Evolutionary conservation across 2,113 vertebrate genomes (phyloP), one percentile per base, ranked within the genome.

Genomic region (Phyllostomus hastatus): DNA sequence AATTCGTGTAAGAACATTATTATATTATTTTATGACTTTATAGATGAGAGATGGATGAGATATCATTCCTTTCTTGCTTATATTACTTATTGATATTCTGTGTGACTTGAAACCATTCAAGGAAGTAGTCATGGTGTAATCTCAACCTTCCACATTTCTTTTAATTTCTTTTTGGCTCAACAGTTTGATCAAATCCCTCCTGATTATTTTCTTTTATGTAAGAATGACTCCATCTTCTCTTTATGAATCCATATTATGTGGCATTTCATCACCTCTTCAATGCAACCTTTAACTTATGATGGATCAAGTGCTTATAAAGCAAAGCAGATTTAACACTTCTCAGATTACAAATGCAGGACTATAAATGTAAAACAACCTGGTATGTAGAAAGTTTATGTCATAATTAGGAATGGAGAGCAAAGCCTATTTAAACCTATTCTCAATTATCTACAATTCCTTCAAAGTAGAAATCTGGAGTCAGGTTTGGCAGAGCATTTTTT

Each of bases 301-400:
- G 75, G 75, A 94, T 94, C 95, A 86, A 93, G 73, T 86, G 75
- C 61, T 48, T 80, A 28, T 70, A 93, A 97, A 97, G 38, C 0
- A 0, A 96, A 97, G 61, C 93, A 97, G 69, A 97, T 76, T 92
- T 93, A 91, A 96, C 79, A 97, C 43, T 86, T 93, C 89, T 96
- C 86, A 72, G 86, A 93, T 96, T 95, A 93, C 93, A 96, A 93
- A 72, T 86, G 38, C 69, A 54, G 33, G 50, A 54, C n/a, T 57
- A 50, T 79, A 94, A 96, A 86, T 93, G 81, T 33, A 85, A 95
- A 96, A 90, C 93, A 96, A 86, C 33, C 59, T 4, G 46, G 72
- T 81, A 57, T n/a, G 59, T 33, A 69, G 85, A 96, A 90, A 97
- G 54, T 66, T 85, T 91, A 88, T 93, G 67, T 93, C 91, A 46